A percentile compares a stretch with the other conserved stretches of the same genome.
Conservation (phyloP, 2,888 invertebrate species). For the Drosophila yooni region DNA sequence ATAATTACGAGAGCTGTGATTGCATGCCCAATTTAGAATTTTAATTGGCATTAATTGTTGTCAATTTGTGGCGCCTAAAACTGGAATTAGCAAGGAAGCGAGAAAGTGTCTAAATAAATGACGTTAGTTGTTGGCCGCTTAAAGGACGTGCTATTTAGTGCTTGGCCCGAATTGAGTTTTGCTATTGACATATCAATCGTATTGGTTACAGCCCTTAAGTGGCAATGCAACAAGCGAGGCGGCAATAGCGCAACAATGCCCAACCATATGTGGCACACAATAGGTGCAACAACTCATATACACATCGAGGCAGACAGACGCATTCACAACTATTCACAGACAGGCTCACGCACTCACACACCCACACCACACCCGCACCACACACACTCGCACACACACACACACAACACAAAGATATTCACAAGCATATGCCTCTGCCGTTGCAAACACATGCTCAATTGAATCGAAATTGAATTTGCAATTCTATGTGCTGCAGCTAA, state of each 20-base stretch:
- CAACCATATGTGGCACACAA: slow-evolving; percentile 29
- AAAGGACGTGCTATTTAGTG: background rate
- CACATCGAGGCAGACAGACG: slow-evolving; percentile 23
- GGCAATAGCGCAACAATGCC: slow-evolving; percentile 64
- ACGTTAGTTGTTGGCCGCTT: background rate
- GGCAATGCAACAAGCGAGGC: slow-evolving; percentile 73
- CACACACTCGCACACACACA: slow-evolving; percentile 1
- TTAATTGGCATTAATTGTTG: slow-evolving; percentile 71
- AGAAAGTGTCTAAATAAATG: background rate
- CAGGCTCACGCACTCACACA: slow-evolving; percentile 3
- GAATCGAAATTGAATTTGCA: slow-evolving; percentile 80
- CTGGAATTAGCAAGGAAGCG: background rate
- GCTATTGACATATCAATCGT: slow-evolving; percentile 52
- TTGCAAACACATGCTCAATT: slow-evolving; percentile 79
- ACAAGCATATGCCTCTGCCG: slow-evolving; percentile 63
- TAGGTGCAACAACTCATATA: slow-evolving; percentile 46
- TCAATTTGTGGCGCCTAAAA: slow-evolving; percentile 7
- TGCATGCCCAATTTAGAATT: slow-evolving; percentile 56
- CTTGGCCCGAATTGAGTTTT: slow-evolving; percentile 28
- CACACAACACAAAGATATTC: slow-evolving; percentile 1
- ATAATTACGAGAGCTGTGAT: slow-evolving; percentile 20
- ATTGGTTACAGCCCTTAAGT: slow-evolving; percentile 61
- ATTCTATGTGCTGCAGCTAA: slow-evolving; percentile 74
- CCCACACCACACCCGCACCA: background rate
- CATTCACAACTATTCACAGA: slow-evolving; percentile 30